Conservation (phyloP, 2,113 vertebrate species). For the Psilopogon haemacephalus region DNA sequence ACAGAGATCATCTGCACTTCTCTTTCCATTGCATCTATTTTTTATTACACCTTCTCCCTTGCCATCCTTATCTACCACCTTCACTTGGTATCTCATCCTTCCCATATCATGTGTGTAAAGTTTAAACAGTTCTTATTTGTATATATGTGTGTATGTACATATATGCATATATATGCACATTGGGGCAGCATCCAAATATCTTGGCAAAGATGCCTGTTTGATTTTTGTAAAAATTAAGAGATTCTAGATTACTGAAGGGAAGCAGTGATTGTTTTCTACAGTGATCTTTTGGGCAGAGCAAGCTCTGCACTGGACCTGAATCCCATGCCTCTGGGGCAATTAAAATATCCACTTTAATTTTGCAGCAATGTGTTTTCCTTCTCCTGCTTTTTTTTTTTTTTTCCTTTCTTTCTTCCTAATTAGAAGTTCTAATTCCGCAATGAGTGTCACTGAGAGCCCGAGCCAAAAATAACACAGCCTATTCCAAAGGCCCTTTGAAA, state of each 20-base stretch:
- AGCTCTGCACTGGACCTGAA: background rate
- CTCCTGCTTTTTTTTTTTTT: background rate
- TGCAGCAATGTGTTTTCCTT: background rate
- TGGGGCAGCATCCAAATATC: background rate
- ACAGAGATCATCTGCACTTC: background rate
- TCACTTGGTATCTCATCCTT: background rate
- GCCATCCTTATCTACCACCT: background rate
- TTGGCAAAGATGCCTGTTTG: background rate
- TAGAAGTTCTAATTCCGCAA: conserved; percentile 59
- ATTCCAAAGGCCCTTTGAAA: conserved; percentile 57
- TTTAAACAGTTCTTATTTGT: background rate
- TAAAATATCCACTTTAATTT: conserved; percentile 37
- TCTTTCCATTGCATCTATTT: background rate
- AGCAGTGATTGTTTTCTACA: background rate
- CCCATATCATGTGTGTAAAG: background rate
- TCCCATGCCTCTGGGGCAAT: background rate
- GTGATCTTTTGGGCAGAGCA: background rate
- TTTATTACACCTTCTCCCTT: background rate
- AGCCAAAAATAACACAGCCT: conserved; percentile 64
- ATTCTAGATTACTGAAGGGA: background rate
- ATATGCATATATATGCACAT: background rate
- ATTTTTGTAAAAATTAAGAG: background rate
- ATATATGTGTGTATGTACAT: background rate
- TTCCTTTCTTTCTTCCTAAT: conserved; percentile 27
- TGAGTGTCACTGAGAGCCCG: conserved; percentile 8